Evolutionary conservation across 1,140 invertebrate genomes (phyloP).

Genomic region (Neomicropteryx cornuta): DNA sequence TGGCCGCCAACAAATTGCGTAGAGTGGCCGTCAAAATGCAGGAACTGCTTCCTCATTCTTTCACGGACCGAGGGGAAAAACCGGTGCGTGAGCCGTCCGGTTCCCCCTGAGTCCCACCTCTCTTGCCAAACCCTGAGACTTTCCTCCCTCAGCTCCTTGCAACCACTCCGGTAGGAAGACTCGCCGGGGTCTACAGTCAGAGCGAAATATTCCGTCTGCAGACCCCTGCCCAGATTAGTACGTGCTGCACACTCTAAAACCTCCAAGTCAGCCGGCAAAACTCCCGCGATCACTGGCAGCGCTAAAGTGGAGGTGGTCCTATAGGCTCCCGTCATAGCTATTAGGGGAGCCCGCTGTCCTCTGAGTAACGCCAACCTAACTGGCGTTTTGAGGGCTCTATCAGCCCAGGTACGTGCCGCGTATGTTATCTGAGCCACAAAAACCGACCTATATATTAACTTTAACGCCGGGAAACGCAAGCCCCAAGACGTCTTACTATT

Average conservation of each 20-base stretch:
- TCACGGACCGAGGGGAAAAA: neutral
- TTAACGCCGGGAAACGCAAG: constrained; percentile 9
- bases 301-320: constrained; percentile 14
- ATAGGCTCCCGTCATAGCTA: constrained; percentile 15
- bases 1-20: constrained; percentile 4
- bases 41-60: neutral
- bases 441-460: constrained; percentile 15
- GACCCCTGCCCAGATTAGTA: neutral
- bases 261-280: constrained; percentile 13
- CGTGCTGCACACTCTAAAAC: neutral
- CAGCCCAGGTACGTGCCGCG: constrained; percentile 17
- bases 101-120: constrained; percentile 1
- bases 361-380: constrained; percentile 8
- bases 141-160: no score
- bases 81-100: neutral
- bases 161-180: no score
- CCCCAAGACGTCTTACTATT: constrained; percentile 15
- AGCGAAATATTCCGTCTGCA: neutral
- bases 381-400: neutral
- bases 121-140: constrained; percentile 6
- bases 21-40: constrained; percentile 1
- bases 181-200: no score
- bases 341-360: constrained; percentile 12
- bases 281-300: constrained; percentile 13
- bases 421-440: constrained; percentile 16